phyloP scores from a whole-genome alignment of 2,797 vertebrate species.

The Siniperca undulata region DNA sequence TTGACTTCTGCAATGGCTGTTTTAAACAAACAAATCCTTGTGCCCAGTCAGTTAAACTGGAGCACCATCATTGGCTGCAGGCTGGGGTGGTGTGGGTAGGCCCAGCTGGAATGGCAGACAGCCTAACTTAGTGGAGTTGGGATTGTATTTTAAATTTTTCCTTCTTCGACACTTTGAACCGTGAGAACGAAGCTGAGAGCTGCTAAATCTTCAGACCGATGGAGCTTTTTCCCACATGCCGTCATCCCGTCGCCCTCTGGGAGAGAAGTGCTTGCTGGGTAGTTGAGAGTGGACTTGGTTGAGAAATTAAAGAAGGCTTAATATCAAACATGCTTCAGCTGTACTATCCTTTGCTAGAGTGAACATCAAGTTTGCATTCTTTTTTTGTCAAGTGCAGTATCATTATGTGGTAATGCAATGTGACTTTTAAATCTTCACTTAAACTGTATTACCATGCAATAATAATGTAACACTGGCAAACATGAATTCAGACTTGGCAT shows the following conservation, averaged over 20 bases:
- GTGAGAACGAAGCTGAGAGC: slow-evolving; percentile 64
- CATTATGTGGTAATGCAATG: background rate
- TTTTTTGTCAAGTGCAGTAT: background rate
- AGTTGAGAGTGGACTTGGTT: slow-evolving; percentile 9
- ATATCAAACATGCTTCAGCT: slow-evolving; percentile 21
- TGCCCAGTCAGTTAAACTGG: slow-evolving; percentile 79
- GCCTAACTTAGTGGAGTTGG: slow-evolving; percentile 43
- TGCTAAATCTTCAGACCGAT: slow-evolving; percentile 37
- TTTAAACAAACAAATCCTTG: slow-evolving; percentile 81
- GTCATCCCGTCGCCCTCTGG: slow-evolving; percentile 46
- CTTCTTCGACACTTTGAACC: slow-evolving; percentile 65
- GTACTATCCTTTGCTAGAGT: slow-evolving; percentile 1
- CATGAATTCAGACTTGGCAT: background rate
- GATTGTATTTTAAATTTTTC: slow-evolving; percentile 25
- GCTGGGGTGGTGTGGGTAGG: slow-evolving; percentile 74
- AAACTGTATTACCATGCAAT: background rate
- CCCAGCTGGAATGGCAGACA: slow-evolving; percentile 70
- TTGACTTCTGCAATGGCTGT: slow-evolving; percentile 64
- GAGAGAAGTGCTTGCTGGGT: slow-evolving; percentile 33
- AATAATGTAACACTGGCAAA: slow-evolving; percentile 1
- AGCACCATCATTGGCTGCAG: slow-evolving; percentile 75
- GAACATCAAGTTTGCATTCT: background rate
- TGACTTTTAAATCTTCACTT: background rate
- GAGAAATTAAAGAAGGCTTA: slow-evolving; percentile 4
- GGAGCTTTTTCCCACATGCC: slow-evolving; percentile 74